Conservation (phyloP, 2,113 vertebrate genomes). For the Dermatemys mawii region DNA sequence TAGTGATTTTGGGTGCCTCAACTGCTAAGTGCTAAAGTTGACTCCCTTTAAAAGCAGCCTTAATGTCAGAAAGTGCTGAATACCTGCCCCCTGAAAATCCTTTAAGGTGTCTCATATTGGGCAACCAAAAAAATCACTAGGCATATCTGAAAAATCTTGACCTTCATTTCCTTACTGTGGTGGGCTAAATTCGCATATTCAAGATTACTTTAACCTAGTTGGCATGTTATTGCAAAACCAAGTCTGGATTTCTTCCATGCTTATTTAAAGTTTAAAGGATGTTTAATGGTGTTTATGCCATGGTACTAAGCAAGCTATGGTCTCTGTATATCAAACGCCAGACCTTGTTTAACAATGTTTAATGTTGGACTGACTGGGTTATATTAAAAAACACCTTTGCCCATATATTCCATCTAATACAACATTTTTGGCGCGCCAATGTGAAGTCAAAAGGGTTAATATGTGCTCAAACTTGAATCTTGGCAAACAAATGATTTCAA, state of each 20-base stretch:
- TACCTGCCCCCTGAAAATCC: neutral
- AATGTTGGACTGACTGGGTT: neutral
- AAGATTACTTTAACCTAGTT: neutral
- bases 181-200: neutral
- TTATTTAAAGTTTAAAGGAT: neutral
- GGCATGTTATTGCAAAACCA: neutral
- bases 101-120: neutral
- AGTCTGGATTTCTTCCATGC: neutral
- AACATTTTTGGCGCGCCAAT: neutral
- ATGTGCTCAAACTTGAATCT: no score
- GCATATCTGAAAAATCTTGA: neutral
- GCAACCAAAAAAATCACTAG: neutral
- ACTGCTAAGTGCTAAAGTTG: neutral
- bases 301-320: neutral
- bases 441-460: no score
- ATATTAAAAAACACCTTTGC: neutral
- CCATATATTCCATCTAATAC: neutral
- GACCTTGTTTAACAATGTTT: neutral
- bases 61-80: neutral
- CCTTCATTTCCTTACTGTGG: neutral
- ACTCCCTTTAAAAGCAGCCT: neutral
- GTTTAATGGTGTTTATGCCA: neutral
- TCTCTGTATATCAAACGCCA: neutral
- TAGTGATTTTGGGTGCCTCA: neutral
- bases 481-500: no score